phyloP scores from a whole-genome alignment of 2,797 vertebrate genomes.

The Anabacerthia variegaticeps region DNA sequence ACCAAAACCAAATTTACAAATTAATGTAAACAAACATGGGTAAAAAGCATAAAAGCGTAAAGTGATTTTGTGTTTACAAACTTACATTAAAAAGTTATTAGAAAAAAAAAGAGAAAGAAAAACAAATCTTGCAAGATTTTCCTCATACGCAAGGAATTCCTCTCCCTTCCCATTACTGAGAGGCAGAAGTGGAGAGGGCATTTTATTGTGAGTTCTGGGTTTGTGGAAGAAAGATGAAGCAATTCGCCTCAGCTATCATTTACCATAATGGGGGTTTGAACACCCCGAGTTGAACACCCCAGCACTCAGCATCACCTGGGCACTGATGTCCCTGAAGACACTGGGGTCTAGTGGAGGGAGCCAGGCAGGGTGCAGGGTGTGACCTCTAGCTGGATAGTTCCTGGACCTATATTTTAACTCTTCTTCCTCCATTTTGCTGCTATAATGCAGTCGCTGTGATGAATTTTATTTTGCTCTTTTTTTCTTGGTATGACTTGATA shows the following conservation, averaged over 20 bases:
- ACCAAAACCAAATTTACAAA: neutral
- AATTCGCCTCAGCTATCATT: neutral
- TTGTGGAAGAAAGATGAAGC: neutral
- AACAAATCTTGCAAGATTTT: neutral
- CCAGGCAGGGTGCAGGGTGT: neutral
- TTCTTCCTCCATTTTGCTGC: neutral
- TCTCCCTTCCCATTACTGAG: neutral
- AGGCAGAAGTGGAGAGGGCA: neutral
- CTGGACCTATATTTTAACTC: neutral
- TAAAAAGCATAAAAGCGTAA: neutral
- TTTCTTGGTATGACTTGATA: neutral
- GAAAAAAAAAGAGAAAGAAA: neutral
- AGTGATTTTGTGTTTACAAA: neutral
- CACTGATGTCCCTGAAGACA: accelerated
- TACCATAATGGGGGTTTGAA: too few relatives aligned
- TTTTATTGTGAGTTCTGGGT: neutral
- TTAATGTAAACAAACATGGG: neutral
- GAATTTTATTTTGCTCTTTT: neutral
- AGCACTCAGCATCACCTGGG: neutral
- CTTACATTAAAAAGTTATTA: neutral
- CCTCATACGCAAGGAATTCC: neutral
- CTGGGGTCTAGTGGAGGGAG: neutral
- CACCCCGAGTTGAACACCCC: neutral
- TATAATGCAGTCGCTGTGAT: neutral
- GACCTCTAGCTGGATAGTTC: neutral